Evolutionary conservation across 2,113 vertebrate species (phyloP), one percentile per base, ranked within the genome.

Genomic region (Colaptes auratus): DNA sequence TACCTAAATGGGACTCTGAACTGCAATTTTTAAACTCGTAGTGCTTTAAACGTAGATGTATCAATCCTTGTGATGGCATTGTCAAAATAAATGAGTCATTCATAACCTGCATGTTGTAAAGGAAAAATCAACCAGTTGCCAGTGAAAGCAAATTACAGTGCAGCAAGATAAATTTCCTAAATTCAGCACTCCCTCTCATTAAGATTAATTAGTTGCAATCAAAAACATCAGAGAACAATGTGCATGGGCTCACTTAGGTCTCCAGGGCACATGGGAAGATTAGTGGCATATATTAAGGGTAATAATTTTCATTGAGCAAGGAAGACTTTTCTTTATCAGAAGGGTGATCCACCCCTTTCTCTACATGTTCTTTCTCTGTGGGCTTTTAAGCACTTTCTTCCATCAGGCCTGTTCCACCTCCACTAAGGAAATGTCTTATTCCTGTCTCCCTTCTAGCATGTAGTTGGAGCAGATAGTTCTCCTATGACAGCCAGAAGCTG

Each of bases 71-170:
- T 50, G 64, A 88, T 13, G 79, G n/a, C 33, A 25, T 23, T 65
- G 52, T 82, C 71, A 79, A 79, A 93, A 77, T 64, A 88, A 88
- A 69, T 17, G 52, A 86, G 61, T 42, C 4, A 7, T 58, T 91
- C 6, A 12, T 67, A 74, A 83, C 52, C 33, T 78, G 12, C 20
- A 17, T 55, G 39, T 90, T 67, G 35, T 69, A 82, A 93, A 91
- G 72, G 72, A 83, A 93, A 95, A 92, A 28, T 58, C 35, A 72
- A 3, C 66, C 70, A 39, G 20, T 61, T 92, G 74, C 84, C 91
- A 89, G 63, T 61, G 86, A 84, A 95, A 96, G 79, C 46, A 92
- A 93, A 85, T 70, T 87, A 71, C 39, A 79, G 61, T 46, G 70
- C 42, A 64, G 46, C 65, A 71, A 93, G 77, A 93, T 90, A 82